Base-by-base conservation (phyloP, 2,888 invertebrate species). In the Trachelus troglodyta region DNA sequence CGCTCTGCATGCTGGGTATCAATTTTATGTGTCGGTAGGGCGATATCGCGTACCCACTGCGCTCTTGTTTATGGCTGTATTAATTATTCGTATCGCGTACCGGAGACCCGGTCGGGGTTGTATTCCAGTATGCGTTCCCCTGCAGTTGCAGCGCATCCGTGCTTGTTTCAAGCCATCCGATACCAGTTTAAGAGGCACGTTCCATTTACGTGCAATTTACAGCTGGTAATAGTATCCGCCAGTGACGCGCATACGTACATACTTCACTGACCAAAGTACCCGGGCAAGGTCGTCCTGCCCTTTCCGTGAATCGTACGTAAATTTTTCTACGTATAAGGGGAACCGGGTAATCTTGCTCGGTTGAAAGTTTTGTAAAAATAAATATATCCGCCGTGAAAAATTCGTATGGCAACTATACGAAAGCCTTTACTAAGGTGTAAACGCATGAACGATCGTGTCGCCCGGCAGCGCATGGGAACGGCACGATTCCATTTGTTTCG, bases 11-110 rank as follows among this genome's bases (percentile, higher is more conserved):
- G 81, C 83, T 77, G 83, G 87, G 86, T 87, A 90, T 90, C 86
- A 89, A 90, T 90, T 90, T 89, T 88, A 89, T 87, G 86, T 85
- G 86, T 85, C 85, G 83, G 86, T 85, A 82, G 83, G 83, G 83
- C 87, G 86, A 87, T 87, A 89, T 87, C 87, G 75, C 81, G 80
- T 83, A 79, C 74, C 79, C 82, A 78, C 80, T 56, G 78, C 75
- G 82, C 77, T 83, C 87, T 89, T 89, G 90, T 90, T 90, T 90
- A 90, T 89, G 86, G 87, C 82, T 86, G 86, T 89, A 90, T 90
- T 90, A 90, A 90, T 90, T 90, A 90, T 90, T 90, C 90, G 86
- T 88, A 90, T 89, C 90, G 89, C 90, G 89, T 90, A 87, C 82
- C 56, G 34, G 77, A 69, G 33, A 35, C 69, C 78, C n/a, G 69